These are phyloP conservation scores for Platynereis dumerilii DNA, from an alignment of 2,888 invertebrate species.

Conservation along the genomic window DNA sequence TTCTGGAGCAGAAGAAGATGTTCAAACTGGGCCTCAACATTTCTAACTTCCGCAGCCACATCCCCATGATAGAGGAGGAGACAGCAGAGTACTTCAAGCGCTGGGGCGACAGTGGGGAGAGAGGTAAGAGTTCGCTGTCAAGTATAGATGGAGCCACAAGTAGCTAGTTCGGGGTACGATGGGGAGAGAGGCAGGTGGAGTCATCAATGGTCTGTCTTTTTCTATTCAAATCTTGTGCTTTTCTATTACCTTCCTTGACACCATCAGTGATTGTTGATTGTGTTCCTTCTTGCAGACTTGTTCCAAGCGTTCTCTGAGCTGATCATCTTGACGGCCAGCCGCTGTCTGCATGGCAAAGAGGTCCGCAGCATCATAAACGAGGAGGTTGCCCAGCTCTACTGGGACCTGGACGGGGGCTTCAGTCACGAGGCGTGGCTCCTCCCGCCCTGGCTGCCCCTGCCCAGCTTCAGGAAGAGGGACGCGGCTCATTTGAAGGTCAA, in stretches of 20 bases:
- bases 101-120: slow-evolving; percentile 46
- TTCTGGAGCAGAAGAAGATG: slow-evolving; percentile 57
- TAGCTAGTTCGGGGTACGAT: too few relatives aligned
- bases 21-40: slow-evolving; percentile 56
- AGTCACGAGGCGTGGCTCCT: slow-evolving; percentile 52
- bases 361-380: slow-evolving; percentile 46
- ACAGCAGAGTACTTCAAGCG: slow-evolving; percentile 47
- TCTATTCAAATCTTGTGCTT: too few relatives aligned
- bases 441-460: slow-evolving; percentile 55
- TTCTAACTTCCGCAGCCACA: slow-evolving; percentile 48
- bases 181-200: too few relatives aligned
- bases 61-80: slow-evolving; percentile 50
- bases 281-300: slow-evolving; percentile 40
- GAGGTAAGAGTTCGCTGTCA: slow-evolving; percentile 37
- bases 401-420: slow-evolving; percentile 55
- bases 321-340: slow-evolving; percentile 55
- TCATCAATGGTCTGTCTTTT: too few relatives aligned
- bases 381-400: slow-evolving; percentile 50
- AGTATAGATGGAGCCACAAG: not conserved
- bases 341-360: slow-evolving; percentile 55
- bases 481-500: slow-evolving; percentile 50
- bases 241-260: too few relatives aligned
- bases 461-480: slow-evolving; percentile 51
- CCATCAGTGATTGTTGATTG: not conserved
- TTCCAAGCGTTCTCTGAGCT: slow-evolving; percentile 53